Evolutionary conservation across 2,797 vertebrate species (phyloP).

Genomic region (Gobionotothen gibberifrons): DNA sequence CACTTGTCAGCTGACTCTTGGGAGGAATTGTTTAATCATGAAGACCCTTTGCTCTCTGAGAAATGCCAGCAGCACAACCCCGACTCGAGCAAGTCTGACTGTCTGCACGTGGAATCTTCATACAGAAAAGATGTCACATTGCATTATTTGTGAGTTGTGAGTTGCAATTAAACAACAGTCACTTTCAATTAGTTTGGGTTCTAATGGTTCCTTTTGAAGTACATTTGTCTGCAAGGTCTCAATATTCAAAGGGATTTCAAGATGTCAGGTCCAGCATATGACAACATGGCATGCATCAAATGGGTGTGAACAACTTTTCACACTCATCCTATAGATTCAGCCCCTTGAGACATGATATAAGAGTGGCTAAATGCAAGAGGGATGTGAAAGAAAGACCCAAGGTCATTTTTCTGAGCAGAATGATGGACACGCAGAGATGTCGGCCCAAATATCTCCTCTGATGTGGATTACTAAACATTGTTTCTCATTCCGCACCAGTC

Average conservation of each 20-base stretch:
- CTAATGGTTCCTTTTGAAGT: constrained; percentile 13
- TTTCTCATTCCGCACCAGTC: constrained; percentile 36
- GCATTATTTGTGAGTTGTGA: constrained; percentile 21
- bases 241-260: constrained; percentile 11
- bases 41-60: constrained; percentile 60
- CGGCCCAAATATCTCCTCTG: constrained; percentile 58
- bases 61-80: constrained; percentile 41
- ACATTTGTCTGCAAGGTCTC: constrained; percentile 15
- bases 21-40: constrained; percentile 60
- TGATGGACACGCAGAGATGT: constrained; percentile 61
- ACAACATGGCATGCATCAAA: constrained; percentile 54
- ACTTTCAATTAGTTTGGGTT: constrained; percentile 20
- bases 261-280: constrained; percentile 34
- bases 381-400: constrained; percentile 65
- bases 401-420: constrained; percentile 47
- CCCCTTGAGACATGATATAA: constrained; percentile 50
- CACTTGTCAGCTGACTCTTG: constrained; percentile 63
- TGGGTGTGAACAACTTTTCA: constrained; percentile 69
- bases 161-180: constrained; percentile 37
- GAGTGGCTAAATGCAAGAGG: constrained; percentile 56
- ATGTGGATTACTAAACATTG: constrained; percentile 61
- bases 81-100: background rate
- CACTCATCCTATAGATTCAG: constrained; percentile 61
- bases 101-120: background rate
- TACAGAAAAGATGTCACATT: constrained; percentile 19